Conservation (phyloP, 2,113 vertebrate species). For the Myocastor coypus region DNA sequence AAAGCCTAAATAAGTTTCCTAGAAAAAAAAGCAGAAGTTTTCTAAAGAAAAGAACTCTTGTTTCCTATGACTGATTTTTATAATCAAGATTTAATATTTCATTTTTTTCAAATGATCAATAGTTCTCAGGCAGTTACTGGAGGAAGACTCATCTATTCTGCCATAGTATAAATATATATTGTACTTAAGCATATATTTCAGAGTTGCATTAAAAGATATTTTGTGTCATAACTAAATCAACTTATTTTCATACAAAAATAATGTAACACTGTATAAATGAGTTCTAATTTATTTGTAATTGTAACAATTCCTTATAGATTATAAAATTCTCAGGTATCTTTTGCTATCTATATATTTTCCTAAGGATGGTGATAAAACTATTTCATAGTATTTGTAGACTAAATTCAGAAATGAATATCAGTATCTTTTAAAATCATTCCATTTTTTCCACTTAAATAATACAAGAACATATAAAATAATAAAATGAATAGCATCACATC, state of each 20-base stretch:
- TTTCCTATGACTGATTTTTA: conserved; percentile 59
- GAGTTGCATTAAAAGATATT: conserved; percentile 47
- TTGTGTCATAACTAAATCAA: conserved; percentile 61
- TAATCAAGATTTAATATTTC: conserved; percentile 45
- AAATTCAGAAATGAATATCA: conserved; percentile 40
- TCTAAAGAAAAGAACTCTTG: not conserved
- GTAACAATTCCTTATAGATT: not conserved
- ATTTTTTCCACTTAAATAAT: not conserved
- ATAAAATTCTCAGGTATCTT: conserved; percentile 50
- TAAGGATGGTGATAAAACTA: not conserved
- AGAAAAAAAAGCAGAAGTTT: not conserved
- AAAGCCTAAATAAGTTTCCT: not conserved
- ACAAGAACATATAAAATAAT: not conserved
- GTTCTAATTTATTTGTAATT: conserved; percentile 47
- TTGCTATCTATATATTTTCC: not conserved
- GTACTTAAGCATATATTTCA: not conserved
- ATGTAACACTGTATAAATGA: not conserved
- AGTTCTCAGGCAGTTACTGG: not conserved
- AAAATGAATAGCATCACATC: not conserved
- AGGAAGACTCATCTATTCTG: not conserved
- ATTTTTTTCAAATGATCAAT: conserved; percentile 44
- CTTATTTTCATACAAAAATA: conserved; percentile 42
- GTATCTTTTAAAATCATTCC: conserved; percentile 42
- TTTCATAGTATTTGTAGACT: not conserved
- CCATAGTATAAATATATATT: not conserved